Conservation (phyloP, 1,140 invertebrate genomes). For the Bathynomus jamesi region DNA sequence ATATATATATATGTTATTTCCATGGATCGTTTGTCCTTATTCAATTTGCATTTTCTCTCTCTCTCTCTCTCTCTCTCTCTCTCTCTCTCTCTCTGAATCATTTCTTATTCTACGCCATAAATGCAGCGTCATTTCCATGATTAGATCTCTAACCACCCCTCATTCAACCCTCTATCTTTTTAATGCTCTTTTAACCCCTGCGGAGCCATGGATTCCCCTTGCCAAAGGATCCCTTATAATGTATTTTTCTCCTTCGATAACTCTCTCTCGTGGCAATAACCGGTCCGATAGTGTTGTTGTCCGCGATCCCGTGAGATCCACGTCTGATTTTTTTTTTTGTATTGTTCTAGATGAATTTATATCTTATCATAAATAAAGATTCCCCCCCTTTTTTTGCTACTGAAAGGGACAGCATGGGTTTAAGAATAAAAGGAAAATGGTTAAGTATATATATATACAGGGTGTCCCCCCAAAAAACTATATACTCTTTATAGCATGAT, state of each 20-base stretch:
- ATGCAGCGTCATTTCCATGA: not conserved
- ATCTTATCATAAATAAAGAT: not conserved
- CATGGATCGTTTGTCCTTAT: too few relatives aligned
- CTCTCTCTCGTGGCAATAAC: not conserved
- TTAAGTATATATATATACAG: too few relatives aligned
- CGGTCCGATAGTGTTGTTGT: not conserved
- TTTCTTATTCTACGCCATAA: too few relatives aligned
- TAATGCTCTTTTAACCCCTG: not conserved
- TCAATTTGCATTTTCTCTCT: too few relatives aligned
- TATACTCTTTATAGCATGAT: too few relatives aligned
- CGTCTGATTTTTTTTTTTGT: not conserved
- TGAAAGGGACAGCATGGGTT: too few relatives aligned
- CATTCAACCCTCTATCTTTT: not conserved
- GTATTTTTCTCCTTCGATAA: not conserved
- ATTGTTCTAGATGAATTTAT: not conserved
- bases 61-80: too few relatives aligned
- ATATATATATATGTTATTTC: not conserved
- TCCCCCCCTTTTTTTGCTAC: too few relatives aligned
- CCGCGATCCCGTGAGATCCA: not conserved
- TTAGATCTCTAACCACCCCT: not conserved
- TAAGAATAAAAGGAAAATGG: too few relatives aligned
- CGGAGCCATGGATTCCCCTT: not conserved
- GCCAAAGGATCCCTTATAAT: not conserved
- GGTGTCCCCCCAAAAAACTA: too few relatives aligned
- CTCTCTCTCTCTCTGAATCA: too few relatives aligned